phyloP scores from a whole-genome alignment of 2,888 invertebrate genomes.

The Hartigia nigra region DNA sequence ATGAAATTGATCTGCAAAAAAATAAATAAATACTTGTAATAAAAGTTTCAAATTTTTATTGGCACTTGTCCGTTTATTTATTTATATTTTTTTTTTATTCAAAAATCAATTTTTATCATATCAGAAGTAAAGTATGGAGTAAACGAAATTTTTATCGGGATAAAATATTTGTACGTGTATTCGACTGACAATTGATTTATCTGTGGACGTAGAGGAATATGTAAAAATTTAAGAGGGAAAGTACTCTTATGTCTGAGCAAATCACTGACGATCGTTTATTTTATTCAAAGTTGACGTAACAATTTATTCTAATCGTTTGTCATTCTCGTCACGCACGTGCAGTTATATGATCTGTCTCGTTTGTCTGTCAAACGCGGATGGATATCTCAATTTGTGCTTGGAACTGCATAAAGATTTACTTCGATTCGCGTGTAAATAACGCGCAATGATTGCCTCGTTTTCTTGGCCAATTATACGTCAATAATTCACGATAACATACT shows the following conservation, averaged over 20 bases:
- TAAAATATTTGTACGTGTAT: background rate
- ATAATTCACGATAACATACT: background rate
- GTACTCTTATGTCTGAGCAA: background rate
- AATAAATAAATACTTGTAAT: background rate
- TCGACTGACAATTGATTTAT: background rate
- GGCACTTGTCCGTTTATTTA: background rate
- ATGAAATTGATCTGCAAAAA: background rate
- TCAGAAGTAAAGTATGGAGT: too few species aligned
- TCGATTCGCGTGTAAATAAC: background rate
- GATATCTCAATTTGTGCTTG: constrained; percentile 2
- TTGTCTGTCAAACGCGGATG: background rate
- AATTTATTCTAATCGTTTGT: background rate
- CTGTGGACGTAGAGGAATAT: background rate
- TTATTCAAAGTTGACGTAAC: background rate
- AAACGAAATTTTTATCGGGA: too few species aligned
- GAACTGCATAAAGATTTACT: background rate
- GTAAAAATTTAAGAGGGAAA: background rate
- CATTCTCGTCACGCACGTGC: constrained; percentile 4
- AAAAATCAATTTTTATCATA: background rate
- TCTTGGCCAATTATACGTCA: background rate
- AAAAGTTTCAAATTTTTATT: background rate
- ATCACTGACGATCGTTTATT: background rate
- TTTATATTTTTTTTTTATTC: background rate
- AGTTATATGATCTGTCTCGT: constrained; percentile 1
- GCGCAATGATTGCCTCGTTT: background rate